Conservation (phyloP, 2,888 invertebrate genomes). For the Drosophila borborema region DNA sequence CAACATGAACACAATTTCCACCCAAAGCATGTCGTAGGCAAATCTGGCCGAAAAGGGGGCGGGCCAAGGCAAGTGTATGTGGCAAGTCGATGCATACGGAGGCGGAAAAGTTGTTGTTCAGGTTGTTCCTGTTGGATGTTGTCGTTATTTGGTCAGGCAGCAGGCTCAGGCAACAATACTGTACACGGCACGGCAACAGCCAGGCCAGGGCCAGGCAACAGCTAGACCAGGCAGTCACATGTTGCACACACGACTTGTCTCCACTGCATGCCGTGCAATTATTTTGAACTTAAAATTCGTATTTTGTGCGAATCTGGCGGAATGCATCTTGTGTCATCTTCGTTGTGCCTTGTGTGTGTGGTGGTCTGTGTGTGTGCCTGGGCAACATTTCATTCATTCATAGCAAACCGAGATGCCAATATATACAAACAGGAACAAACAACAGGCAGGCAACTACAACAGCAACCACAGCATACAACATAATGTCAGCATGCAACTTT, state of each 20-base stretch:
- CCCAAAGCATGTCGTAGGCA: slow-evolving; percentile 76
- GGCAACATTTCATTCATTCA: slow-evolving; percentile 69
- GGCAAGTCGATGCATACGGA: slow-evolving; percentile 54
- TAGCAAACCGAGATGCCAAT: slow-evolving; percentile 59
- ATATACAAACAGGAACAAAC: slow-evolving; percentile 12
- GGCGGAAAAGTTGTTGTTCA: slow-evolving; percentile 79
- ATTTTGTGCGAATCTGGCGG: slow-evolving; percentile 80
- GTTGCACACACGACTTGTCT: slow-evolving; percentile 59
- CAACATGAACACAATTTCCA: slow-evolving; percentile 73
- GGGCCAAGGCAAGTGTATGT: slow-evolving; percentile 24
- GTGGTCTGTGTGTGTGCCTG: background rate
- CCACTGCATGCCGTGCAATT: slow-evolving; percentile 81
- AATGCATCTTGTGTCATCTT: slow-evolving; percentile 78
- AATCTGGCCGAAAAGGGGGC: slow-evolving; percentile 29
- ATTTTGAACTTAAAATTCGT: slow-evolving; percentile 82
- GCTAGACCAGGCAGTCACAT: slow-evolving; percentile 35
- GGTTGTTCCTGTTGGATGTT: slow-evolving; percentile 65
- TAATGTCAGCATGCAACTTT: slow-evolving; percentile 24
- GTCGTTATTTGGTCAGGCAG: slow-evolving; percentile 62
- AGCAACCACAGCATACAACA: too few relatives aligned
- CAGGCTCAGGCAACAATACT: slow-evolving; percentile 21
- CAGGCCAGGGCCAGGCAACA: background rate
- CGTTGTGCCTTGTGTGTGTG: slow-evolving; percentile 53
- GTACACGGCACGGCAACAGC: slow-evolving; percentile 11
- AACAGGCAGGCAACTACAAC: slow-evolving; percentile 4